Base-by-base conservation (phyloP, 64 coral and sea anemone species). In the Montipora efflorescens region DNA sequence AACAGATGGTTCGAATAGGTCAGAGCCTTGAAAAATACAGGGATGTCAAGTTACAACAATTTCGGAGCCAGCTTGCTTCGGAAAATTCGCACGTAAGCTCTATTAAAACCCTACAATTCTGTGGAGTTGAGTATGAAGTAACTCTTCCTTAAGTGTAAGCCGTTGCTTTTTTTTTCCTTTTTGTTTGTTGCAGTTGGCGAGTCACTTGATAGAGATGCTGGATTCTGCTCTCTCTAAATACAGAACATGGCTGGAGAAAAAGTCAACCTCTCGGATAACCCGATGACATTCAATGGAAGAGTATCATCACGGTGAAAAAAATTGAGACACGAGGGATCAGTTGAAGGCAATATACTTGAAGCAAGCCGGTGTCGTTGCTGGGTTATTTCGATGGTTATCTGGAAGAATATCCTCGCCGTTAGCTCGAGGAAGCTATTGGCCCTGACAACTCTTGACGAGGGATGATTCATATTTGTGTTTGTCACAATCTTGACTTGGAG, bases 171-270 rank as follows among this genome's bases (percentile, higher is more conserved):
- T 15, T 18, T 13, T 44, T 19, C 20, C 5, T 59, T 69, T 78
- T 87, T 46, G 36, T 14, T 58, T 20, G 44, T 89, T 76, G 9
- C 77, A 97, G 96, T 75, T 97, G 21, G 88, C 90, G 57, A 75
- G 92, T n/a, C 96, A 97, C 74, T 90, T 97, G 4, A 44, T 62
- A 18, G 92, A 97, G 87, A 97, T 97, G 96, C 70, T 97, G 9
- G 93, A 97, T 15, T 82, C 90, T 16, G 96, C 96, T 2, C 59
- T 92, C 0, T 79, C 83, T 2, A 97, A 97, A 53, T 97, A 94
- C 85, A 83, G 84, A 80, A 64, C 93, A 6, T 97, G 96, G 96
- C 62, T 89, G 48, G 92, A 91, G 49, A 94, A 92, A 51, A 82
- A 83, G 44, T 61, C 91, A 14, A n/a, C 89, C 4, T 15, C 94